Conservation (phyloP, 1,140 invertebrate genomes). For the Bombus vancouverensis region DNA sequence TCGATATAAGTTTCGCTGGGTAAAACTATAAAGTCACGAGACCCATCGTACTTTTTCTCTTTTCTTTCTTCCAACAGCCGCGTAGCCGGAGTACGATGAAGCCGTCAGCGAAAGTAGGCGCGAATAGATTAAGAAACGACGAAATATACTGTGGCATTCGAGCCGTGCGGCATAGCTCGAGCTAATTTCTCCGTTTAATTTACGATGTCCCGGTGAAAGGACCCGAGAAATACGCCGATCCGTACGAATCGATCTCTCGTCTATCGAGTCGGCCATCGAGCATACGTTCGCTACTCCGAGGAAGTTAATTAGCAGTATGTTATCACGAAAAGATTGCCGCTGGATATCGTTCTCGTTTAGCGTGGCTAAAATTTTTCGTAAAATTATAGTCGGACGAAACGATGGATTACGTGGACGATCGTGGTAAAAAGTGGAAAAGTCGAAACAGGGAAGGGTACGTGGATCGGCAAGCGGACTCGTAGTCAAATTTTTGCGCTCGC, state of each 20-base stretch:
- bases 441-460: background rate
- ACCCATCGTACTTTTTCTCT: no score
- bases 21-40: no score
- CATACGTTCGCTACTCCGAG: background rate
- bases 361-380: background rate
- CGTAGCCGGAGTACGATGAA: constrained; percentile 59
- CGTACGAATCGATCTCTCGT: constrained; percentile 53
- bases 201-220: constrained; percentile 75
- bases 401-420: no score
- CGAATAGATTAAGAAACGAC: constrained; percentile 55
- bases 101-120: constrained; percentile 74
- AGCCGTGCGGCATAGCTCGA: constrained; percentile 32
- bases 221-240: constrained; percentile 35
- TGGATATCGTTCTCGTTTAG: background rate
- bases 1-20: rapidly evolving
- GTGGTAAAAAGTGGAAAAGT: background rate
- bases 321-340: constrained; percentile 35
- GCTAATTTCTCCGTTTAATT: constrained; percentile 78
- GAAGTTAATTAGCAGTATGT: constrained; percentile 65
- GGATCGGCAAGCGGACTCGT: no score
- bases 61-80: no score
- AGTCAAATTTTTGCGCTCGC: no score
- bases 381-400: background rate
- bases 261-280: constrained; percentile 37
- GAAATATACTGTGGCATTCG: constrained; percentile 55